Percentiles rank a stretch among this genome's conserved stretches.
Evolutionary conservation across 2,888 invertebrate genomes (phyloP).

Genomic region (Eulithis testata): DNA sequence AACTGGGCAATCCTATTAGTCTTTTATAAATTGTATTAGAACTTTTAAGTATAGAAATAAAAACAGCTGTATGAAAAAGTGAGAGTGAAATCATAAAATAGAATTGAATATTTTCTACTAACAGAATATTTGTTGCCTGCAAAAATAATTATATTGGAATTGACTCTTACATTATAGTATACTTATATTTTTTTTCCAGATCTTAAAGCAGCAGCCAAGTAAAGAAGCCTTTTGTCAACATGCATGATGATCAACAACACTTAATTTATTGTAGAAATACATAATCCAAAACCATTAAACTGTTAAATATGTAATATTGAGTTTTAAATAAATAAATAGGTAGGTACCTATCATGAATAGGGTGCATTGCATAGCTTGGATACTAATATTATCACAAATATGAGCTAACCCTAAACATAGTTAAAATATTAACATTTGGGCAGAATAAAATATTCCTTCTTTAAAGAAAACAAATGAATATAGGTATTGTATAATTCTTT

Average conservation of each 20-base stretch:
- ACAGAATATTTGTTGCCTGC: too few relatives aligned
- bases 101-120: too few relatives aligned
- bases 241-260: slow-evolving; percentile 57
- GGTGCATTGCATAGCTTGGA: too few relatives aligned
- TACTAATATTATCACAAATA: too few relatives aligned
- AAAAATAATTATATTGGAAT: too few relatives aligned
- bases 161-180: neutral
- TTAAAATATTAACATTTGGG: neutral
- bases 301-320: slow-evolving; percentile 36
- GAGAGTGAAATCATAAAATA: too few relatives aligned
- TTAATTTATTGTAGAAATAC: slow-evolving; percentile 56
- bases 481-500: slow-evolving; percentile 46
- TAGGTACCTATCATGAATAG: too few relatives aligned
- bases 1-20: too few relatives aligned
- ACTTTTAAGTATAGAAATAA: too few relatives aligned
- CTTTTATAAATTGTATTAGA: too few relatives aligned
- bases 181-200: slow-evolving; percentile 59
- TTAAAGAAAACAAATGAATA: too few relatives aligned
- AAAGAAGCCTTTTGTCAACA: slow-evolving; percentile 52
- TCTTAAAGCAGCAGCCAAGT: slow-evolving; percentile 56
- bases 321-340: slow-evolving; percentile 9
- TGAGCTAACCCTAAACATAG: neutral
- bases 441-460: neutral
- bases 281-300: slow-evolving; percentile 52
- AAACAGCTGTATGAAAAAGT: too few relatives aligned